Conservation (phyloP, 2,113 vertebrate genomes). For the Numenius arquata region DNA sequence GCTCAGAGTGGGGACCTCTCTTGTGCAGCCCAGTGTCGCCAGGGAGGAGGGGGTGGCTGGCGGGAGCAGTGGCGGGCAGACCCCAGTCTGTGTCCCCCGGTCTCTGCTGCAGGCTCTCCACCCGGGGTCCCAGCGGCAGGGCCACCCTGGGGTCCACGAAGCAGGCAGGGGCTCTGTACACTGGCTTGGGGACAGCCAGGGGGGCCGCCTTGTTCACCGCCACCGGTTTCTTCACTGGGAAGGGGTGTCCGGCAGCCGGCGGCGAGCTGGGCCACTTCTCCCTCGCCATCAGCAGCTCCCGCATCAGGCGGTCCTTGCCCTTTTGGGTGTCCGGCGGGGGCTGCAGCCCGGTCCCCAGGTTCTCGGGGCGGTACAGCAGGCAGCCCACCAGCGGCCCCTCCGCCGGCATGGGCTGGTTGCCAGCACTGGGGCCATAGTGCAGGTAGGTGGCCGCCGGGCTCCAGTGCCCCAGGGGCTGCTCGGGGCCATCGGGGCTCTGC, state of each 20-base stretch:
- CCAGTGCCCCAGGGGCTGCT: constrained; percentile 65
- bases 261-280: constrained; percentile 64
- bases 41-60: not conserved
- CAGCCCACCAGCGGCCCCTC: constrained; percentile 59
- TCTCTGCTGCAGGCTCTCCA: constrained; percentile 57
- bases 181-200: constrained; percentile 81
- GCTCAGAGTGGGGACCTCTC: constrained; percentile 41
- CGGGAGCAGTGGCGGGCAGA: not conserved
- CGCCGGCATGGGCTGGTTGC: constrained; percentile 53
- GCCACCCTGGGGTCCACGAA: constrained; percentile 69
- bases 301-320: constrained; percentile 23
- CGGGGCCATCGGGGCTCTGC: constrained; percentile 55
- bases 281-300: constrained; percentile 47
- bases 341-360: not conserved
- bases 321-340: not conserved
- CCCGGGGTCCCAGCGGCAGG: constrained; percentile 56
- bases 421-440: not conserved
- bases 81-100: constrained; percentile 74
- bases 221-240: not conserved
- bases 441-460: constrained; percentile 44
- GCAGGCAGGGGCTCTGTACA: constrained; percentile 80
- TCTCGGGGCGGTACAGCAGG: constrained; percentile 62
- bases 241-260: constrained; percentile 42
- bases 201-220: constrained; percentile 43
- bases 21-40: constrained; percentile 1